A percentile compares a stretch with the other conserved stretches of the same genome.
phyloP scores from a whole-genome alignment of 2,888 invertebrate species.

The Synanthedon formicaeformis region DNA sequence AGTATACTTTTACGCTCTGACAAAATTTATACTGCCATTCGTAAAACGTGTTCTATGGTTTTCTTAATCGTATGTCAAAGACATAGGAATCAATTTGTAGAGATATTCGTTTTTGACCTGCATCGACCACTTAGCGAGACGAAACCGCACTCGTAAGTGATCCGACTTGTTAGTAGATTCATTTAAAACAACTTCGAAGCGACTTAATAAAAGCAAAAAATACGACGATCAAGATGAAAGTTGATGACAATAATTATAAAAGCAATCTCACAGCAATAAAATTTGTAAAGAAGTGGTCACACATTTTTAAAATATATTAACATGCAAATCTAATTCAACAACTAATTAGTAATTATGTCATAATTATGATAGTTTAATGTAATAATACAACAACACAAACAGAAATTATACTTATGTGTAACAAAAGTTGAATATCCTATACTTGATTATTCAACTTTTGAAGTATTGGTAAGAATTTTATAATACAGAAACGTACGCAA shows the following conservation, averaged over 20 bases:
- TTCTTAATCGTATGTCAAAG: background rate
- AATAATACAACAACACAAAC: no score
- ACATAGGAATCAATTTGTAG: background rate
- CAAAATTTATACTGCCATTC: slow-evolving; percentile 21
- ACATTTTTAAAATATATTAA: no score
- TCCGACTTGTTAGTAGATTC: background rate
- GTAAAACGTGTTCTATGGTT: slow-evolving; percentile 8
- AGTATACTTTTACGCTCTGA: slow-evolving; percentile 18
- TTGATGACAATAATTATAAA: slow-evolving; percentile 2
- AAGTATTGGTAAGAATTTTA: no score
- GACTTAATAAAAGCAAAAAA: background rate
- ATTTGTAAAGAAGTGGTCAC: background rate
- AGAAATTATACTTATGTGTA: no score
- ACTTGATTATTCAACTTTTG: no score
- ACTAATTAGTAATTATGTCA: no score
- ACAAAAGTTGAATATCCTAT: no score
- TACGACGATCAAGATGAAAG: background rate
- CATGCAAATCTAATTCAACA: no score
- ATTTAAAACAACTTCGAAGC: background rate
- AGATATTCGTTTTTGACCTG: background rate
- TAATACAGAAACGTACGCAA: no score
- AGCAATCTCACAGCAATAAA: background rate
- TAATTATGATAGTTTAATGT: no score
- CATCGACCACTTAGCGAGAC: no score
- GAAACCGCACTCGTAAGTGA: background rate